Conservation (phyloP, 2,888 invertebrate genomes). For the Trissolcus brochymenae region DNA sequence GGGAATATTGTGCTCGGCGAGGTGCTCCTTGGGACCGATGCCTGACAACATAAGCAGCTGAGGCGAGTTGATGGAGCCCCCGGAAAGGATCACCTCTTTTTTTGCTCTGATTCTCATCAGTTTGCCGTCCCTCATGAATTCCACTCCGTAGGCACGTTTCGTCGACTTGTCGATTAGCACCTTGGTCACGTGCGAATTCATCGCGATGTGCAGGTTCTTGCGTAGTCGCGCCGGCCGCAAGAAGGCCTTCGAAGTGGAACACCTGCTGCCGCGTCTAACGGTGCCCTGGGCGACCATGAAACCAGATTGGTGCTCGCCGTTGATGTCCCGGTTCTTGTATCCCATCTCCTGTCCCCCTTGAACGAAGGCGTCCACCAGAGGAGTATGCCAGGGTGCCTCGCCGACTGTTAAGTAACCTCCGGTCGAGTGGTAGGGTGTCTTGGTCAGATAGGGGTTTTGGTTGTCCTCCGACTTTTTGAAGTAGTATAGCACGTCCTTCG, state of each 20-base stretch:
- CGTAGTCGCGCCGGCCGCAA: slow-evolving; percentile 86
- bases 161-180: slow-evolving; percentile 84
- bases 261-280: slow-evolving; percentile 89
- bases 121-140: slow-evolving; percentile 83
- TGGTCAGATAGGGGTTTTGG: slow-evolving; percentile 87
- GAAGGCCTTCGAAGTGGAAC: slow-evolving; percentile 91
- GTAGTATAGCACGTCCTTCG: slow-evolving; percentile 86
- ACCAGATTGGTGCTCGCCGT: slow-evolving; percentile 91
- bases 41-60: slow-evolving; percentile 95
- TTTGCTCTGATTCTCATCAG: slow-evolving; percentile 81
- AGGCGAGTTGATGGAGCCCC: slow-evolving; percentile 93
- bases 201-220: slow-evolving; percentile 87
- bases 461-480: slow-evolving; percentile 96
- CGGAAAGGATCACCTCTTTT: slow-evolving; percentile 89
- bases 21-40: slow-evolving; percentile 85
- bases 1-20: slow-evolving; percentile 84
- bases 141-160: slow-evolving; percentile 87
- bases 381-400: slow-evolving; percentile 88
- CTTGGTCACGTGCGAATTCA: slow-evolving; percentile 89
- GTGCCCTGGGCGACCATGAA: slow-evolving; percentile 92
- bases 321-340: slow-evolving; percentile 90
- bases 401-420: slow-evolving; percentile 87
- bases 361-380: slow-evolving; percentile 88
- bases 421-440: slow-evolving; percentile 87
- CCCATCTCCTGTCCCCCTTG: slow-evolving; percentile 95